These are phyloP conservation scores for Leptinotarsa rubiginosa DNA, from an alignment of 2,888 invertebrate genomes.

Conservation along the genomic window DNA sequence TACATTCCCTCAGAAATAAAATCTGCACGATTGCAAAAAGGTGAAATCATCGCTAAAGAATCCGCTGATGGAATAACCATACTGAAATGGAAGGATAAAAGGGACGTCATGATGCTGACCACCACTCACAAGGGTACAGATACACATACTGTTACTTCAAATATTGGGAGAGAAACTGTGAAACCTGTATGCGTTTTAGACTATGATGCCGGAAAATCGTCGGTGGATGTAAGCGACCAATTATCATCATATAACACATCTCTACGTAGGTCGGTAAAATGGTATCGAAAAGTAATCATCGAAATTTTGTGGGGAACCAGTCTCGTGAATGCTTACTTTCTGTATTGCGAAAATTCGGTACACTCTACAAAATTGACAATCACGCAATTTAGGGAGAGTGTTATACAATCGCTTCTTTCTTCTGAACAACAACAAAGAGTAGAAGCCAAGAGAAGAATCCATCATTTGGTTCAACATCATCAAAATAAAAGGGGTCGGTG, in stretches of 20 bases:
- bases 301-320: conserved; percentile 6
- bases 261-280: conserved; percentile 17
- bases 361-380: conserved; percentile 1
- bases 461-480: conserved; percentile 15
- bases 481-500: conserved; percentile 17
- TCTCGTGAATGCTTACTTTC: not conserved
- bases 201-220: conserved; percentile 14
- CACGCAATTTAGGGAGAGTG: not conserved
- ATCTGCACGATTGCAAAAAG: not conserved
- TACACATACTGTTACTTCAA: not conserved
- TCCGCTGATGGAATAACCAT: not conserved
- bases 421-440: not conserved
- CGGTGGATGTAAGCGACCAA: conserved; percentile 11
- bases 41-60: not conserved
- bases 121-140: not conserved
- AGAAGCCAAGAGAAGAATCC: not conserved
- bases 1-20: not conserved
- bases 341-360: not conserved
- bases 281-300: conserved; percentile 23
- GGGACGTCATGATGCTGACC: not conserved
- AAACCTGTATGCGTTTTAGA: conserved; percentile 19
- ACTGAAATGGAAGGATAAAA: not conserved
- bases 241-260: conserved; percentile 11
- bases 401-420: not conserved
- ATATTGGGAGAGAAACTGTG: conserved; percentile 10